These are phyloP conservation scores for Drosophila paramelanica DNA, from an alignment of 2,888 invertebrate species.

Conservation along the genomic window DNA sequence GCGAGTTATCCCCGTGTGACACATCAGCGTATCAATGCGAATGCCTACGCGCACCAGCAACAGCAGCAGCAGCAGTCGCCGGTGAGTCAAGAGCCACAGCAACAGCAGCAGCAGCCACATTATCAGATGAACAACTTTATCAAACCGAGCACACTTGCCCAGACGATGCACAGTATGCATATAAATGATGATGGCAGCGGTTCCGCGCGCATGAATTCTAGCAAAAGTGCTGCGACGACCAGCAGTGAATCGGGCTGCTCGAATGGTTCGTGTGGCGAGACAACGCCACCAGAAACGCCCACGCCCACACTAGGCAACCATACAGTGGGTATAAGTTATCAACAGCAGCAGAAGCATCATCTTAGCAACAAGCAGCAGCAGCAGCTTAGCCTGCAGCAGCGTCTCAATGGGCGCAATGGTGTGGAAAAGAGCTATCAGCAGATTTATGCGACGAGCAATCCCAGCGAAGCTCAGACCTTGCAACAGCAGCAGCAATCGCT, in stretches of 20 bases:
- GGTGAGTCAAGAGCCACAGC: conserved; percentile 60
- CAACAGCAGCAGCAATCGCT: conserved; percentile 69
- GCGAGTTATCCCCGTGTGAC: conserved; percentile 81
- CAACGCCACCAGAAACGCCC: conserved; percentile 84
- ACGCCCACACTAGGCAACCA: conserved; percentile 72
- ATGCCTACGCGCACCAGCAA: conserved; percentile 71
- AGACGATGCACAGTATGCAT: conserved; percentile 82
- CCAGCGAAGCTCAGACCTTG: conserved; percentile 52
- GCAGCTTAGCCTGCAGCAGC: conserved; percentile 79
- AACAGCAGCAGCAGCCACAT: conserved; percentile 75
- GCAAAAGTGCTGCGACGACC: conserved; percentile 76
- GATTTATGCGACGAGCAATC: conserved; percentile 70
- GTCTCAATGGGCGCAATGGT: conserved; percentile 83
- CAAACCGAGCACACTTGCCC: conserved; percentile 62
- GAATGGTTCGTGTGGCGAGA: conserved; percentile 84
- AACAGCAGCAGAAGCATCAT: conserved; percentile 75
- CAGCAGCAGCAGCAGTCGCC: conserved; percentile 60
- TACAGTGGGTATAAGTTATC: conserved; percentile 53
- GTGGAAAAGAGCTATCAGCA: conserved; percentile 70
- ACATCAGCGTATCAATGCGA: conserved; percentile 82
- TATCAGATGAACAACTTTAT: conserved; percentile 79
- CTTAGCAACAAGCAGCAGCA: conserved; percentile 82
- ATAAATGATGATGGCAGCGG: conserved; percentile 61
- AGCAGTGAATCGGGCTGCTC: conserved; percentile 85
- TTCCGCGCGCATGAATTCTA: conserved; percentile 74